Evolutionary conservation across 1,140 invertebrate genomes (phyloP), one percentile per base, ranked within the genome.

Genomic region (Lepidurus couesii): DNA sequence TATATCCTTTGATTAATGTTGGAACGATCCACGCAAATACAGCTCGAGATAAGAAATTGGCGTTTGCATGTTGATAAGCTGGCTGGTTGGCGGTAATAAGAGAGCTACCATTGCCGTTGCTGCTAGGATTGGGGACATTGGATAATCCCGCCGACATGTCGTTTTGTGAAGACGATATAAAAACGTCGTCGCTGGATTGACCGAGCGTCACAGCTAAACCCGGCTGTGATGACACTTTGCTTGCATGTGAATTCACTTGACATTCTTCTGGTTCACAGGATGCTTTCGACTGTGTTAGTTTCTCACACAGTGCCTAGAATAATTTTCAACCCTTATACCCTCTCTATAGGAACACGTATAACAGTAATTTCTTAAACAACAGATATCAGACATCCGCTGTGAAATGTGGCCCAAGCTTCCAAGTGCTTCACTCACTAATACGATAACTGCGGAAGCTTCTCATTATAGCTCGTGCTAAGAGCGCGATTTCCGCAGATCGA

Each of bases 21-120:
- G 88, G 85, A 73, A 89, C 90, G 34, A 94, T 84, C 93, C 93
- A 95, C 84, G 89, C 92, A 83, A 93, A 95, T 16, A 90, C 90
- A 53, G 90, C 87, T 84, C 90, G 91, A 0, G 91, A 92, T 79
- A 90, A 89, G 77, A 92, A 89, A 82, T 89, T 89, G 7, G 88
- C 88, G 77, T 87, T 84, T 13, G 87, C 86, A 80, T 92, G 89
- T 80, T 87, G 81, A 81, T 87, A 88, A 75, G 75, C 77, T 13
- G 53, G n/a, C 21, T 13, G 53, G 13, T 65, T 7, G 3, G 16
- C 53, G 16, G 13, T 47, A 47, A 16, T 21, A 16, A 65, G 16
- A 65, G 53, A 10, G 13, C 21, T 21, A 65, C 21, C 53, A 21
- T 7, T 65, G 6, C 13, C 8, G 16, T 16, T 65, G 6, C 21